phyloP scores from a whole-genome alignment of 2,888 invertebrate genomes.

The Drosophila emarginata region DNA sequence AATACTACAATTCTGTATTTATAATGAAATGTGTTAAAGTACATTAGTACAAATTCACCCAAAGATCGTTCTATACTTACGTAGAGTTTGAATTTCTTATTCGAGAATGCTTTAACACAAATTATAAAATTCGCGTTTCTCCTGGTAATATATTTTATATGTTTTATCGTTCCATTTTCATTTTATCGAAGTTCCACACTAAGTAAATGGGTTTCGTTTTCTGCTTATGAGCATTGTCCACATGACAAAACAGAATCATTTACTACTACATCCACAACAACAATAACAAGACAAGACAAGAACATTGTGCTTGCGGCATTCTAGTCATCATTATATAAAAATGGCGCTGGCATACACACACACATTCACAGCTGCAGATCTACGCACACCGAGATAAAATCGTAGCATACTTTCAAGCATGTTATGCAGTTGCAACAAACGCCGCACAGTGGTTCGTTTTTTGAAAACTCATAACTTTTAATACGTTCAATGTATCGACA shows the following conservation, averaged over 20 bases:
- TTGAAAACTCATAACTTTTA: neutral
- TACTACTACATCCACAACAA: conserved; percentile 31
- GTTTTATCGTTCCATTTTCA: conserved; percentile 14
- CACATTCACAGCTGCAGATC: neutral
- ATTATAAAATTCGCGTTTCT: too few relatives aligned
- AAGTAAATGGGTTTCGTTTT: conserved; percentile 3
- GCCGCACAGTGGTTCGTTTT: conserved; percentile 11
- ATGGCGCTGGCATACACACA: conserved; percentile 6
- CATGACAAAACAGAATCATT: conserved; percentile 53
- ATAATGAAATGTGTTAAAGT: too few relatives aligned
- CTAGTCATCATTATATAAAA: conserved; percentile 40
- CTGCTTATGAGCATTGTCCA: conserved; percentile 39
- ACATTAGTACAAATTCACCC: too few relatives aligned
- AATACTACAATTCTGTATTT: too few relatives aligned
- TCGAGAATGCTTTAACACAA: too few relatives aligned
- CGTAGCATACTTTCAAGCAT: conserved; percentile 60
- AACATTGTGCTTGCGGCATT: conserved; percentile 40
- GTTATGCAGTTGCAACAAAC: conserved; percentile 42
- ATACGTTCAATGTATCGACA: too few relatives aligned
- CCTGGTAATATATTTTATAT: too few relatives aligned
- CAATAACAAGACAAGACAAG: conserved; percentile 20
- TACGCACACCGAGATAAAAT: conserved; percentile 20
- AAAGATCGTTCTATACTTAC: too few relatives aligned
- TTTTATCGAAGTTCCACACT: conserved; percentile 5
- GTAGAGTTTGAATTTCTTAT: too few relatives aligned